Evolutionary conservation across 2,888 invertebrate species (phyloP).

Genomic region (Camponotus fellah): DNA sequence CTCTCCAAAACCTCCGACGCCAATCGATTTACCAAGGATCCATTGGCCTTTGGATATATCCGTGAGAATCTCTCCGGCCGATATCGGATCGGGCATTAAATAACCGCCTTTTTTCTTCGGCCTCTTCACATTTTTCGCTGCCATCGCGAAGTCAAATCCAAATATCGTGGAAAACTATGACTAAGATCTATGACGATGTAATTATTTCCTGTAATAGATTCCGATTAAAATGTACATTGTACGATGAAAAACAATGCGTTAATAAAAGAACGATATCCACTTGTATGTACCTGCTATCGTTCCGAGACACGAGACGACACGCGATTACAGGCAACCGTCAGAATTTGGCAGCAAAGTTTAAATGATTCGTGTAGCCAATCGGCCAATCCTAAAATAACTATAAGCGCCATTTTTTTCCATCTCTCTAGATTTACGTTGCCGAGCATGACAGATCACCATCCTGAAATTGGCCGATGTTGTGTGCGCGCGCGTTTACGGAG

Average conservation of each 20-base stretch:
- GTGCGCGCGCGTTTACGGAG: not conserved
- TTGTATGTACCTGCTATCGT: not conserved
- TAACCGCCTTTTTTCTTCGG: constrained; percentile 86
- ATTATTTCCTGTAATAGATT: not conserved
- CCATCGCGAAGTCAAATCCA: constrained; percentile 73
- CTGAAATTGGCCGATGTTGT: not conserved
- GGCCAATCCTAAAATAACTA: not conserved
- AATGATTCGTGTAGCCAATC: not conserved
- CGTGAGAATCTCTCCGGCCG: constrained; percentile 91
- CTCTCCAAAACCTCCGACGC: constrained; percentile 97
- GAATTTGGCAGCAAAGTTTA: not conserved
- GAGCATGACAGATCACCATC: not conserved
- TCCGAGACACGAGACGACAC: not conserved
- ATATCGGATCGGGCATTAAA: constrained; percentile 91
- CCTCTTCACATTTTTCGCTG: constrained; percentile 75
- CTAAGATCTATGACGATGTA: not conserved
- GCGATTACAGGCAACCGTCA: not conserved
- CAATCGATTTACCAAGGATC: constrained; percentile 95
- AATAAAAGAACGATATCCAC: not conserved
- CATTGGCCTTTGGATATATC: constrained; percentile 93
- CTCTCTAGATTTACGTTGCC: not conserved
- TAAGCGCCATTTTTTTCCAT: not conserved
- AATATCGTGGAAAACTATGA: not conserved
- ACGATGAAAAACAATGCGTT: not conserved
- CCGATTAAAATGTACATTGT: not conserved